These are phyloP conservation scores for Quadroppia sp. DNA, from an alignment of 2,888 invertebrate species.

Conservation along the genomic window DNA sequence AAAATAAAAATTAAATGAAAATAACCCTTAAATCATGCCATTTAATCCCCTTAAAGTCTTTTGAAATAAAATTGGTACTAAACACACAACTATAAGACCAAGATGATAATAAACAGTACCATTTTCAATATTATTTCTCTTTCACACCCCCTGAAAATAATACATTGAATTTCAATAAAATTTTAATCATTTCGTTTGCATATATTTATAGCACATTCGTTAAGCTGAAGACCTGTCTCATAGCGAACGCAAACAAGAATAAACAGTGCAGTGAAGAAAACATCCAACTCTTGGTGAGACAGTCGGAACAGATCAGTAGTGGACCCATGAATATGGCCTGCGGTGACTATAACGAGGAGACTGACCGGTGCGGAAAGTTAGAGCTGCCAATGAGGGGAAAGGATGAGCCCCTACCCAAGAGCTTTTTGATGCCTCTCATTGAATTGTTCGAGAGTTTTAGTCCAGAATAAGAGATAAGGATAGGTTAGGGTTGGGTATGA, in stretches of 20 bases:
- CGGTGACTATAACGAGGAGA: conserved; percentile 37
- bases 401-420: not conserved
- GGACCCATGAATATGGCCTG: conserved; percentile 39
- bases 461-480: not conserved
- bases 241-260: not conserved
- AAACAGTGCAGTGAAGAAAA: conserved; percentile 25
- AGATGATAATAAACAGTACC: no score
- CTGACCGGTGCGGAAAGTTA: conserved; percentile 35
- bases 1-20: no score
- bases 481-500: no score
- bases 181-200: no score
- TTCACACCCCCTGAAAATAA: no score
- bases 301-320: conserved; percentile 4
- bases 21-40: no score
- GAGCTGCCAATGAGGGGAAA: not conserved
- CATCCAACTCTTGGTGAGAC: conserved; percentile 18
- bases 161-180: no score
- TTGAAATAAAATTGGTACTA: no score
- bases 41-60: no score
- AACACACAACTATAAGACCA: no score
- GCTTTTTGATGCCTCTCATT: conserved; percentile 34
- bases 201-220: conserved; percentile 4
- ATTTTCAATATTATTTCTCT: no score
- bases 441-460: conserved; percentile 25
- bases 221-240: conserved; percentile 12